These are phyloP conservation scores for Drosophila ogumai DNA, from an alignment of 1,140 invertebrate genomes.

Conservation along the genomic window DNA sequence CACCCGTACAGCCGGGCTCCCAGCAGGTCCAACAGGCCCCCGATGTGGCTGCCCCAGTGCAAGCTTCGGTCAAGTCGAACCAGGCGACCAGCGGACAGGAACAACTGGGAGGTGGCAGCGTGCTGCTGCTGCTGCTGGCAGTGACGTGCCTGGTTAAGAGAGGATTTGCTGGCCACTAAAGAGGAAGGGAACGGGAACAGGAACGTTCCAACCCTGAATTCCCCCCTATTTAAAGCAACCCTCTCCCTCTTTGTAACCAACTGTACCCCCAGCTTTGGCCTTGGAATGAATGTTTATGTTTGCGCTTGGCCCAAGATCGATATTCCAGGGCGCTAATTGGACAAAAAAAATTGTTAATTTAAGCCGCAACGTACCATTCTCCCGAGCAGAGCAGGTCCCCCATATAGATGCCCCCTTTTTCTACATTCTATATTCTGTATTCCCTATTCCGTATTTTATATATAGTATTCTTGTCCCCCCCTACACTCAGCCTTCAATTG, in stretches of 20 bases:
- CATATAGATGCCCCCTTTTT: not conserved
- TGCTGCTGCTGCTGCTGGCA: not conserved
- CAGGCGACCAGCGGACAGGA: conserved; percentile 19
- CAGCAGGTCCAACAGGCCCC: conserved; percentile 48
- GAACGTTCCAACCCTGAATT: conserved; percentile 17
- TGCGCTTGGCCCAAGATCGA: conserved; percentile 31
- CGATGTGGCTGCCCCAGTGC: conserved; percentile 52
- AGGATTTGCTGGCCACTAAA: conserved; percentile 12
- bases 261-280: conserved; percentile 14
- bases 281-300: conserved; percentile 12
- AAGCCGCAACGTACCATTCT: conserved; percentile 30
- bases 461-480: not conserved
- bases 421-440: not conserved
- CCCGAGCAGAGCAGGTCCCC: conserved; percentile 9
- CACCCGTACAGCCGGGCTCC: conserved; percentile 46
- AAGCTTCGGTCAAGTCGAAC: conserved; percentile 64
- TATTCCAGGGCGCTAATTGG: conserved; percentile 40
- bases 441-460: not conserved
- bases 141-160: conserved; percentile 15
- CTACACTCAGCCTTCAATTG: conserved; percentile 53
- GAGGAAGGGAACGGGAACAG: not conserved
- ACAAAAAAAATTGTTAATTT: conserved; percentile 29
- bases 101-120: not conserved
- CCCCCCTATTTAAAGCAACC: not conserved
- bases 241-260: conserved; percentile 3